Conservation (phyloP, 1,140 invertebrate genomes). For the Eriocheir sinensis region DNA sequence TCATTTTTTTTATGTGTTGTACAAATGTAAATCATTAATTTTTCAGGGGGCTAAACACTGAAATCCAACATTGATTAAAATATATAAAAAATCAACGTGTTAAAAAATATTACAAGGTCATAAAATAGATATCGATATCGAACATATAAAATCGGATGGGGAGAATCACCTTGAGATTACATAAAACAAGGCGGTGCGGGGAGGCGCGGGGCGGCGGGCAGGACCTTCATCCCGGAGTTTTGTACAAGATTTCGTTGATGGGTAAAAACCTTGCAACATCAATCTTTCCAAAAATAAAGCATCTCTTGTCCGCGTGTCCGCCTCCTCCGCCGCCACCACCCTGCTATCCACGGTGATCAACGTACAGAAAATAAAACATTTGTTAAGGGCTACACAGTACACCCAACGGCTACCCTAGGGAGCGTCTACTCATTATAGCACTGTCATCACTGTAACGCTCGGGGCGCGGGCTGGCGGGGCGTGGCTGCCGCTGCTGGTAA, state of each 20-base stretch:
- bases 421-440: slow-evolving; percentile 53
- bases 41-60: slow-evolving; percentile 22
- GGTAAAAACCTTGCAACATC: background rate
- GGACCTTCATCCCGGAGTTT: background rate
- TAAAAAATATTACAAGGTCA: background rate
- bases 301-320: background rate
- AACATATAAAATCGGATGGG: background rate
- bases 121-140: background rate
- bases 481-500: slow-evolving; percentile 46
- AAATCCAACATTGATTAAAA: background rate
- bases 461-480: background rate
- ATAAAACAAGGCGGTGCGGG: background rate
- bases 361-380: slow-evolving; percentile 21
- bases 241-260: background rate
- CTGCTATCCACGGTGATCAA: background rate
- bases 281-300: background rate
- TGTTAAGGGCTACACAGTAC: slow-evolving; percentile 1
- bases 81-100: background rate
- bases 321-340: background rate
- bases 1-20: too few species aligned
- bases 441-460: slow-evolving; percentile 55
- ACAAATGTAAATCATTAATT: too few species aligned
- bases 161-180: slow-evolving; percentile 24
- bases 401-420: background rate
- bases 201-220: background rate